Evolutionary conservation across 2,888 invertebrate genomes (phyloP), one percentile per base, ranked within the genome.

Genomic region (Lathronympha strigana): DNA sequence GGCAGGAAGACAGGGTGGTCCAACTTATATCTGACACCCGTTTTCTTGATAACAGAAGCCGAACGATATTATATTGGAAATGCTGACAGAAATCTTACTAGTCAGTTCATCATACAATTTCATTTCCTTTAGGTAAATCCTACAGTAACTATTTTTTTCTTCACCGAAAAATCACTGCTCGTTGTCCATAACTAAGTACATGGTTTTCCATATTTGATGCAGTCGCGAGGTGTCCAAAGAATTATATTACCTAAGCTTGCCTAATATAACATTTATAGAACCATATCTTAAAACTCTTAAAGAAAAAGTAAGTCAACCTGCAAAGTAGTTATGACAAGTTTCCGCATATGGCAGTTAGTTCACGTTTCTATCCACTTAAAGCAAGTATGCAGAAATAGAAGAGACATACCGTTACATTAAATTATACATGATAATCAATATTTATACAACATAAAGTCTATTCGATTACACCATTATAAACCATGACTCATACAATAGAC

Each of bases 401-500:
- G 15, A 57, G 58, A 64, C 60, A 43, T 40, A 43, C 36, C 13
- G 43, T 13, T 21, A 43, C 11, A 50, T 54, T 23, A 60, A 54
- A 60, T 45, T 61, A 23, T 33, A 33, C 17, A 62, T 33, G 61
- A 66, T 66, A 49, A 61, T 61, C 54, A 66, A 66, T 66, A 66
- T 66, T 66, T 61, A 66, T 54, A 66, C 49, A 61, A 66, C 66
- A 61, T 54, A 19, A 57, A 57, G 62, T 43, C 50, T 33, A 36
- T 62, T 60, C 51, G 55, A 63, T 63, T 51, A 64, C 61, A 49
- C 55, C 38, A 55, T 64, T 61, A 61, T 67, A 50, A 61, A 68
- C 23, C 50, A 57, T 54, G 60, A 64, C 55, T 57, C 54, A 64
- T 36, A 61, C 49, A 66, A 61, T 54, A 54, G 36, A 57, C 36